Conservation (phyloP, 2,113 vertebrate genomes). For the Addax nasomaculatus region DNA sequence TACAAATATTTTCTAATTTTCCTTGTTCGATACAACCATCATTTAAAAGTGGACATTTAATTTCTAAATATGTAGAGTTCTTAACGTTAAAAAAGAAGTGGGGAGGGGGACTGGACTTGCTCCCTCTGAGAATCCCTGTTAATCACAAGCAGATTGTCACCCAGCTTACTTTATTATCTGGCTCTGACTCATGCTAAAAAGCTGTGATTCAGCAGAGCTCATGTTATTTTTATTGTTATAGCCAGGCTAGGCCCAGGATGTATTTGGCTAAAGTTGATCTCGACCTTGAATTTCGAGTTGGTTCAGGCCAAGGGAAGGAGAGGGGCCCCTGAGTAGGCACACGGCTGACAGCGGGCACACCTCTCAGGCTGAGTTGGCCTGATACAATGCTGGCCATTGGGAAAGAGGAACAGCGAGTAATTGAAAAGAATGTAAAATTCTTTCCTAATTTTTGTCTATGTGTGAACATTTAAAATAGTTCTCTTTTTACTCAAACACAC, state of each 20-base stretch:
- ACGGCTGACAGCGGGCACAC: not conserved
- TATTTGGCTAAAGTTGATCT: conserved; percentile 37
- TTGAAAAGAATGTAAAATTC: not conserved
- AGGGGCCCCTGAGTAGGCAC: not conserved
- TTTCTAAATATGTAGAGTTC: not conserved
- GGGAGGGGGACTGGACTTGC: not conserved
- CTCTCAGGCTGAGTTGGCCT: not conserved
- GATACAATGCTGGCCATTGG: not conserved
- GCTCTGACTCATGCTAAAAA: conserved; percentile 18
- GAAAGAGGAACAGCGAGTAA: not conserved
- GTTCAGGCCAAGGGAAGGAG: not conserved
- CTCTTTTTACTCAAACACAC: not conserved
- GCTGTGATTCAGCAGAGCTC: conserved; percentile 17
- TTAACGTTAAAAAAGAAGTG: not conserved
- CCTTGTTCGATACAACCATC: not conserved
- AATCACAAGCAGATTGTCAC: not conserved
- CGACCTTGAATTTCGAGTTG: conserved; percentile 49
- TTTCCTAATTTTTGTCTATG: not conserved
- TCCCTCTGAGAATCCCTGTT: not conserved
- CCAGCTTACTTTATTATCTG: not conserved
- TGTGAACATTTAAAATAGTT: not conserved
- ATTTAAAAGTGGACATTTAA: not conserved
- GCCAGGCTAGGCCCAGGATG: not conserved
- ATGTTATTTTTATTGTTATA: conserved; percentile 59
- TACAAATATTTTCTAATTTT: not conserved